These are phyloP conservation scores for Chlorops oryzae DNA, from an alignment of 1,140 invertebrate genomes.

Conservation along the genomic window DNA sequence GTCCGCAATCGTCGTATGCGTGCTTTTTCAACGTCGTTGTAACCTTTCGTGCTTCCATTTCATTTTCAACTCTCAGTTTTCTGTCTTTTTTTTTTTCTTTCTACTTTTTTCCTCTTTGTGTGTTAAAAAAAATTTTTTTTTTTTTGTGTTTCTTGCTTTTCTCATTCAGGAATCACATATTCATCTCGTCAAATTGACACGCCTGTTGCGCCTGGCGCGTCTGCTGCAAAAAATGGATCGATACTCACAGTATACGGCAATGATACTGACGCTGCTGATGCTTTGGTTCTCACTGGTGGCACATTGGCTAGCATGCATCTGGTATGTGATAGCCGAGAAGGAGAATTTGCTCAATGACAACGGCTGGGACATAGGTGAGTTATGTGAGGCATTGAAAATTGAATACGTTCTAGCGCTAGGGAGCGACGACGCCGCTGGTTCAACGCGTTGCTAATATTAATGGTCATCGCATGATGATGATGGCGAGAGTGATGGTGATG, in stretches of 20 bases:
- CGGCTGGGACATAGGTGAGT: slow-evolving; percentile 73
- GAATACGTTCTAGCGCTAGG: too few species aligned
- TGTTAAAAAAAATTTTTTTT: too few species aligned
- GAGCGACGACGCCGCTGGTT: too few species aligned
- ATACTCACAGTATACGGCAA: slow-evolving; percentile 91
- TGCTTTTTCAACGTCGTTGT: too few species aligned
- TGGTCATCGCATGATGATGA: too few species aligned
- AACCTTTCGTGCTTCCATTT: background rate
- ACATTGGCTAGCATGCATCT: slow-evolving; percentile 99
- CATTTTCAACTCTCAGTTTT: background rate
- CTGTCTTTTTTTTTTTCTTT: background rate
- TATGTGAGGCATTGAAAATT: background rate
- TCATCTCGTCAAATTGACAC: slow-evolving; percentile 91
- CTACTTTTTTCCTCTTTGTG: too few species aligned
- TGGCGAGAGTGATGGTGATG: too few species aligned
- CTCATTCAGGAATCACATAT: slow-evolving; percentile 67
- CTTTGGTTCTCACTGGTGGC: slow-evolving; percentile 88
- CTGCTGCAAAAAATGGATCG: slow-evolving; percentile 97
- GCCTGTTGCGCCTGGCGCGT: slow-evolving; percentile 82
- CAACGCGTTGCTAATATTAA: too few species aligned
- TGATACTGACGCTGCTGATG: slow-evolving; percentile 94
- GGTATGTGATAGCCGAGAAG: slow-evolving; percentile 94
- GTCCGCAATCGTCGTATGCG: too few species aligned
- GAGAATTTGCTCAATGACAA: slow-evolving; percentile 62
- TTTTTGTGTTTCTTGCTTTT: slow-evolving; percentile 1